phyloP scores from a whole-genome alignment of 1,140 invertebrate genomes.

The Phenacoccus solenopsis region DNA sequence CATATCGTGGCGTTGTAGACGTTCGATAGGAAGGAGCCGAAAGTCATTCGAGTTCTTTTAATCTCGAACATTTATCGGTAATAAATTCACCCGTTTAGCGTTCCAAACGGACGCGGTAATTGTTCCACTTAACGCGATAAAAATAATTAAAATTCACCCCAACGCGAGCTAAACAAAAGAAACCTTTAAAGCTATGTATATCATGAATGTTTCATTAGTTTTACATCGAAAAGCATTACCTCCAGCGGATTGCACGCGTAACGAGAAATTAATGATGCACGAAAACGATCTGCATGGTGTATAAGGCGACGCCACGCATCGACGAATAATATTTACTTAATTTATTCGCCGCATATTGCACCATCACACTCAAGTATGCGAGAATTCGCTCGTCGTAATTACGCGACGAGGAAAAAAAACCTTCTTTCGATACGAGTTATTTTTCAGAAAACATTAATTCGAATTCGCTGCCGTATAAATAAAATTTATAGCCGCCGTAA shows the following conservation, averaged over 20 bases:
- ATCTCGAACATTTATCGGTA: too few relatives aligned
- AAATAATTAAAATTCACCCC: conserved; percentile 3
- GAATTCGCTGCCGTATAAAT: neutral
- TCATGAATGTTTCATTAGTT: neutral
- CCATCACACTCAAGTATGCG: neutral
- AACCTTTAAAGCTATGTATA: neutral
- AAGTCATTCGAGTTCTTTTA: too few relatives aligned
- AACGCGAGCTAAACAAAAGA: neutral
- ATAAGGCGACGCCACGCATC: too few relatives aligned
- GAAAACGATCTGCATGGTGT: neutral
- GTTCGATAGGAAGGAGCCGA: too few relatives aligned
- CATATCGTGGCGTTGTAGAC: too few relatives aligned
- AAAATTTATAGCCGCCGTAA: neutral
- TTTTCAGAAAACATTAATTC: neutral
- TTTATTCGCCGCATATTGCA: neutral
- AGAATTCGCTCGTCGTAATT: neutral
- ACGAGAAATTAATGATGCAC: conserved; percentile 1
- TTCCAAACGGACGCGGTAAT: too few relatives aligned
- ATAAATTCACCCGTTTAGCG: too few relatives aligned
- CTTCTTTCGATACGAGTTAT: neutral
- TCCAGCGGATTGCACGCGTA: neutral
- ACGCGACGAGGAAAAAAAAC: neutral
- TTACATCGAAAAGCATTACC: neutral
- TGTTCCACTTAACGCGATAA: neutral
- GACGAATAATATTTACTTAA: neutral